These are phyloP conservation scores for Andrena chrysosceles DNA, from an alignment of 2,888 invertebrate genomes.

Conservation along the genomic window DNA sequence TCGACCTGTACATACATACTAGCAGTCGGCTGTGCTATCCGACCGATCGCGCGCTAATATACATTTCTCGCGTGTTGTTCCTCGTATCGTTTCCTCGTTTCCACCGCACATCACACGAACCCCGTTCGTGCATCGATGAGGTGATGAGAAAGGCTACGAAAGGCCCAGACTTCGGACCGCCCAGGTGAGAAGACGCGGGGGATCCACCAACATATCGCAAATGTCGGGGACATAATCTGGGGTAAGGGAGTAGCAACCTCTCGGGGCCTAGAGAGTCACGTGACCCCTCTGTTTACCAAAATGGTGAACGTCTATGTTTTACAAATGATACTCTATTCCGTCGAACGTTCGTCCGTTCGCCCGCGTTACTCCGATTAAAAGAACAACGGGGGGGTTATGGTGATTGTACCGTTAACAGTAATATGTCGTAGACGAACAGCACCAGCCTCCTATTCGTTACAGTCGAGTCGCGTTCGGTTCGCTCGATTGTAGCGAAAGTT, in stretches of 20 bases:
- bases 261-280: constrained; percentile 79
- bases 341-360: constrained; percentile 18
- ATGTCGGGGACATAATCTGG: constrained; percentile 71
- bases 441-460: constrained; percentile 8
- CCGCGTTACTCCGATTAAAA: constrained; percentile 16
- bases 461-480: constrained; percentile 32
- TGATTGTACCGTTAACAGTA: constrained; percentile 30
- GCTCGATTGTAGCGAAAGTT: constrained; percentile 67
- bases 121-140: constrained; percentile 53
- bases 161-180: constrained; percentile 73
- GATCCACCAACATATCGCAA: constrained; percentile 50
- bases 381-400: constrained; percentile 13
- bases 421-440: constrained; percentile 21
- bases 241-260: constrained; percentile 78
- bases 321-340: constrained; percentile 52
- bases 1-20: constrained; percentile 60
- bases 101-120: constrained; percentile 7
- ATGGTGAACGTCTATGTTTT: constrained; percentile 79
- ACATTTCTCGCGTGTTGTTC: constrained; percentile 46
- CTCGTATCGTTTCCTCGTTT: constrained; percentile 33
- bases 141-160: constrained; percentile 71
- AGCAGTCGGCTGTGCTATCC: constrained; percentile 62
- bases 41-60: constrained; percentile 64
- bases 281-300: constrained; percentile 84
- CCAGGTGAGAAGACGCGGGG: constrained; percentile 77